These are phyloP conservation scores for Craterocephalus amniculus DNA, from an alignment of 2,797 vertebrate genomes.

Conservation along the genomic window DNA sequence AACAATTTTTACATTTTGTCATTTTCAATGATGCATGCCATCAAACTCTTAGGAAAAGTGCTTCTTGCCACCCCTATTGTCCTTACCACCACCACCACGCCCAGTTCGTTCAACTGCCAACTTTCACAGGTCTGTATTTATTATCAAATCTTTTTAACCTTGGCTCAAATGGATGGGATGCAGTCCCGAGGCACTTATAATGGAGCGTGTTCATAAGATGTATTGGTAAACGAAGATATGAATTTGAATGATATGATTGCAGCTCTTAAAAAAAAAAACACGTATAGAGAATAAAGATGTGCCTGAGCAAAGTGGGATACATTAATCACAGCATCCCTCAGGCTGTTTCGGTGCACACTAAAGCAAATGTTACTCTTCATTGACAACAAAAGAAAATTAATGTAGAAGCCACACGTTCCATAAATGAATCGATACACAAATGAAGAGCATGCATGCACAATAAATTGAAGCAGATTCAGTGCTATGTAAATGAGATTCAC, in stretches of 20 bases:
- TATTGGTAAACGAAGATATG: slow-evolving; percentile 63
- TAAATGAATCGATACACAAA: slow-evolving; percentile 57
- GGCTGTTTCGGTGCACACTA: slow-evolving; percentile 53
- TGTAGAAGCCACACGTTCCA: slow-evolving; percentile 39
- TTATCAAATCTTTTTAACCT: slow-evolving; percentile 68
- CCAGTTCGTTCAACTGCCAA: slow-evolving; percentile 59
- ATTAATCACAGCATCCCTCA: slow-evolving; percentile 70
- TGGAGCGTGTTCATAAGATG: slow-evolving; percentile 55
- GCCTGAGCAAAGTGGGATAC: slow-evolving; percentile 60
- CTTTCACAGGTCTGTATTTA: slow-evolving; percentile 64
- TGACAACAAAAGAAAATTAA: slow-evolving; percentile 64
- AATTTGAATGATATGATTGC: slow-evolving; percentile 67
- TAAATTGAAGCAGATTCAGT: slow-evolving; percentile 18
- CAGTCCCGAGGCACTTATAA: slow-evolving; percentile 50
- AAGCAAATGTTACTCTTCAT: slow-evolving; percentile 72
- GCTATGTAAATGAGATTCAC: slow-evolving; percentile 18
- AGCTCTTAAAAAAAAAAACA: slow-evolving; percentile 56
- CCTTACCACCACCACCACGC: slow-evolving; percentile 43
- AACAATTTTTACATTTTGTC: slow-evolving; percentile 87
- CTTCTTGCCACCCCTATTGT: slow-evolving; percentile 54
- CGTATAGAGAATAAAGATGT: slow-evolving; percentile 47
- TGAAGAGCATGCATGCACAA: slow-evolving; percentile 32
- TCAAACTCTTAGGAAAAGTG: slow-evolving; percentile 73
- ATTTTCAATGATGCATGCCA: slow-evolving; percentile 83
- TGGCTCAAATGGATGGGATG: slow-evolving; percentile 50